Evolutionary conservation across 2,797 vertebrate genomes (phyloP), one percentile per base, ranked within the genome.

Genomic region (Dipus sagitta): DNA sequence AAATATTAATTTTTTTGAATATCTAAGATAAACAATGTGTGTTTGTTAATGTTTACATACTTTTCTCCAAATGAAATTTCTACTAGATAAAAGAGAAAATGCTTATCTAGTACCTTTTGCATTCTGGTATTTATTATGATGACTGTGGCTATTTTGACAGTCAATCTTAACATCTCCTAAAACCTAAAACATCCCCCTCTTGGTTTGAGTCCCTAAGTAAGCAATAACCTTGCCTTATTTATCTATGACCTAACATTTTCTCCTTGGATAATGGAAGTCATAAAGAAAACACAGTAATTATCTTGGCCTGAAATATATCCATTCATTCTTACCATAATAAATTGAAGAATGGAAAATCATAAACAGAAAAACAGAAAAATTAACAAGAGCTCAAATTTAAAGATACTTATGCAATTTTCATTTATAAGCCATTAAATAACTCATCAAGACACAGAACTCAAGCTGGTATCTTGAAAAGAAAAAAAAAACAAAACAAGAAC

Each of bases 281-380:
- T 17, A 86, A 91, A 91, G 72, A 26, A 52, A 15, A 58, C 11
- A 58, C 15, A 89, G 62, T 81, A 72, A 94, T 87, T 79, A 68
- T 81, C 93, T 94, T 87, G 83, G n/a, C 42, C 83, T 82, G 17
- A 94, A 86, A 87, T 78, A 82, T 1, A 75, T 62, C 23, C 30
- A 88, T 20, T 86, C 1, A 38, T 89, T 89, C 85, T 32, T 84
- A 83, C 54, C 10, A 77, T 42, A 70, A 54, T 88, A 86, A 88
- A 20, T 32, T 83, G 85, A n/a, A 84, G 92, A 91, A 60, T 34
- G 32, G 30, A 64, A 90, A 82, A 78, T 34, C 65, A 58, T 54
- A 88, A 77, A 58, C 54, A 64, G 65, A 89, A 71, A 83, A 71
- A 82, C 71, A 91, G 78, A 91, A 84, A 75, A 94, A 77, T 91